These are phyloP conservation scores for Carposina sasakii DNA, from an alignment of 1,140 invertebrate genomes.

Conservation along the genomic window DNA sequence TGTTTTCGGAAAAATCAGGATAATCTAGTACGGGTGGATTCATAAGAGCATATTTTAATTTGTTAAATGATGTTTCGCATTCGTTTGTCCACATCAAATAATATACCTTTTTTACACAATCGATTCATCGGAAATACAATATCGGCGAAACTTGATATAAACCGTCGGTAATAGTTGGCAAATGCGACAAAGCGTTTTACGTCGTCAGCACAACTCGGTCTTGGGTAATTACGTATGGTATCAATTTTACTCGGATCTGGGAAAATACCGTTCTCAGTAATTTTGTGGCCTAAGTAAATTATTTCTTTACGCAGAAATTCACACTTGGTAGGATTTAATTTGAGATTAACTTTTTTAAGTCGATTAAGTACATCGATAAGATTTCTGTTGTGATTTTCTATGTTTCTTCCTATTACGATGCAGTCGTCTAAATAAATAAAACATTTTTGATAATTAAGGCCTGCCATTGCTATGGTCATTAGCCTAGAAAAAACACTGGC, in stretches of 20 bases:
- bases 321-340: slow-evolving; percentile 32
- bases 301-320: slow-evolving; percentile 23
- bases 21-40: slow-evolving; percentile 7
- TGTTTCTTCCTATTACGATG: neutral
- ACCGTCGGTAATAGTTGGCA: slow-evolving; percentile 31
- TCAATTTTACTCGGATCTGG: slow-evolving; percentile 12
- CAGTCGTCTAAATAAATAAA: slow-evolving; percentile 3
- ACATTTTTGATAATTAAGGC: slow-evolving; percentile 6
- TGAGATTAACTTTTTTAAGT: slow-evolving; percentile 22
- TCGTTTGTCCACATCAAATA: neutral
- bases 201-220: slow-evolving; percentile 24
- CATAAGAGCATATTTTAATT: neutral
- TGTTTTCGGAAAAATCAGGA: slow-evolving; percentile 27
- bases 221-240: slow-evolving; percentile 23
- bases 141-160: slow-evolving; percentile 26
- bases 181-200: slow-evolving; percentile 33
- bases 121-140: slow-evolving; percentile 21
- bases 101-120: neutral
- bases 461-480: slow-evolving; percentile 8
- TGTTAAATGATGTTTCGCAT: neutral
- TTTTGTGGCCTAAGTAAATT: slow-evolving; percentile 27
- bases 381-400: slow-evolving; percentile 9
- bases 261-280: slow-evolving; percentile 23
- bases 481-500: neutral
- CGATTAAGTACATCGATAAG: slow-evolving; percentile 20